These are phyloP conservation scores for Ichneumoninae sp. DNA, from an alignment of 2,888 invertebrate species.

Conservation along the genomic window DNA sequence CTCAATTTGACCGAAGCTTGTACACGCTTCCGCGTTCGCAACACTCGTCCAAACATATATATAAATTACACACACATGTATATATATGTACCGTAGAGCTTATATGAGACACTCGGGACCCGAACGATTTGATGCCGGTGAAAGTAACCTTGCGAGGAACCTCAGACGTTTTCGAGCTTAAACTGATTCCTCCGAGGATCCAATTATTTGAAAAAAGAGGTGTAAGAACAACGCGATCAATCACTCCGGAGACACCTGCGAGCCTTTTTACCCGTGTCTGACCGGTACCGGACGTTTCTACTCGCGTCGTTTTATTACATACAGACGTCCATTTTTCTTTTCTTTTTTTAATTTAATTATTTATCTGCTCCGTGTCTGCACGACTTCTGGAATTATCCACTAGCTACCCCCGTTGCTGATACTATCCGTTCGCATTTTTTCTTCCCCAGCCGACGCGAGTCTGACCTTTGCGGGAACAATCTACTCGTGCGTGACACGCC, in stretches of 20 bases:
- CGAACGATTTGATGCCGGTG: constrained; percentile 60
- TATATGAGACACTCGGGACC: constrained; percentile 23
- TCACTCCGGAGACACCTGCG: not conserved
- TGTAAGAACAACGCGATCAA: not conserved
- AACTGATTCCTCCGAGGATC: constrained; percentile 13
- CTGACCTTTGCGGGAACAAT: constrained; percentile 64
- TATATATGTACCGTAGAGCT: not conserved
- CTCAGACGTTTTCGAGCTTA: constrained; percentile 28
- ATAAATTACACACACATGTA: constrained; percentile 6
- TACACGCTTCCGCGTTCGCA: constrained; percentile 67
- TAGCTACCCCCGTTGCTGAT: not conserved
- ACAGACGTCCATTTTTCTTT: not conserved
- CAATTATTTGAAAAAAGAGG: constrained; percentile 6
- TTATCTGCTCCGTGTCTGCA: not conserved
- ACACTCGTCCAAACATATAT: constrained; percentile 60
- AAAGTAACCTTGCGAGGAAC: constrained; percentile 70
- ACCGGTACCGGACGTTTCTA: constrained; percentile 13
- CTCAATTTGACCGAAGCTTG: constrained; percentile 64
- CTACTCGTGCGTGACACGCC: constrained; percentile 62
- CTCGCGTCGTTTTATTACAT: not conserved
- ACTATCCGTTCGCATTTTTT: constrained; percentile 27
- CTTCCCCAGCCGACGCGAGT: constrained; percentile 13
- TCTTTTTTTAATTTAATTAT: not conserved
- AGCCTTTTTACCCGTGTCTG: constrained; percentile 13
- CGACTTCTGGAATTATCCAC: constrained; percentile 16